phyloP scores from a whole-genome alignment of 2,113 vertebrate genomes.

The Anser cygnoides region DNA sequence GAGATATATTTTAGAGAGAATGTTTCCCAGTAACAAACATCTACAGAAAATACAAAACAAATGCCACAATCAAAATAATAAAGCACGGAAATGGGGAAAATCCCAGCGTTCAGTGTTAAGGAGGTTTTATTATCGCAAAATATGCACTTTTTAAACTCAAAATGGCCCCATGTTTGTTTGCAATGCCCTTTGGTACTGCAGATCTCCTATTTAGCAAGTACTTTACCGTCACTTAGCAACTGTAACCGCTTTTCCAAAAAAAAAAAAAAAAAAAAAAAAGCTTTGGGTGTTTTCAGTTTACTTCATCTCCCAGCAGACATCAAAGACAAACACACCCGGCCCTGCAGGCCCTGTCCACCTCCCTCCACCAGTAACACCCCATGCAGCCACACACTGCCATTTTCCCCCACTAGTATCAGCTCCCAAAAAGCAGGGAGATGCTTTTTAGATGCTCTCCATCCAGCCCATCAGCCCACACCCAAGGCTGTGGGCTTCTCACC shows the following conservation, averaged over 20 bases:
- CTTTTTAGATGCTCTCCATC: not conserved
- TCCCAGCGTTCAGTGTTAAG: not conserved
- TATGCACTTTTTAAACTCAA: not conserved
- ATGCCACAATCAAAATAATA: not conserved
- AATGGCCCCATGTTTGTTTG: not conserved
- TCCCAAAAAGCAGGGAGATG: not conserved
- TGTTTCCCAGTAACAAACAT: not conserved
- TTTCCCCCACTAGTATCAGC: not conserved
- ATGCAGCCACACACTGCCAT: not conserved
- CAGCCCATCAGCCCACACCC: not conserved
- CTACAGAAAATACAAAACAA: not conserved
- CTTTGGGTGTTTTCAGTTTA: slow-evolving; percentile 29
- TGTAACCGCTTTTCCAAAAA: slow-evolving; percentile 42
- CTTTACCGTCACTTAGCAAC: slow-evolving; percentile 62
- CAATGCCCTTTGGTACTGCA: not conserved
- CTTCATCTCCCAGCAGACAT: not conserved
- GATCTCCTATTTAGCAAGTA: slow-evolving; percentile 32
- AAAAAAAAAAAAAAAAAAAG: slow-evolving; percentile 31
- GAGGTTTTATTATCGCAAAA: not conserved
- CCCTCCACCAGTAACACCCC: not conserved
- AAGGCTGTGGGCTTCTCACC: not conserved
- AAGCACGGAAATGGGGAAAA: not conserved
- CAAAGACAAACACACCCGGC: slow-evolving; percentile 29
- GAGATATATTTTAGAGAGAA: not conserved
- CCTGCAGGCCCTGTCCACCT: slow-evolving; percentile 3